These are phyloP conservation scores for Phaedon cochleariae DNA, from an alignment of 2,888 invertebrate genomes.

Conservation along the genomic window DNA sequence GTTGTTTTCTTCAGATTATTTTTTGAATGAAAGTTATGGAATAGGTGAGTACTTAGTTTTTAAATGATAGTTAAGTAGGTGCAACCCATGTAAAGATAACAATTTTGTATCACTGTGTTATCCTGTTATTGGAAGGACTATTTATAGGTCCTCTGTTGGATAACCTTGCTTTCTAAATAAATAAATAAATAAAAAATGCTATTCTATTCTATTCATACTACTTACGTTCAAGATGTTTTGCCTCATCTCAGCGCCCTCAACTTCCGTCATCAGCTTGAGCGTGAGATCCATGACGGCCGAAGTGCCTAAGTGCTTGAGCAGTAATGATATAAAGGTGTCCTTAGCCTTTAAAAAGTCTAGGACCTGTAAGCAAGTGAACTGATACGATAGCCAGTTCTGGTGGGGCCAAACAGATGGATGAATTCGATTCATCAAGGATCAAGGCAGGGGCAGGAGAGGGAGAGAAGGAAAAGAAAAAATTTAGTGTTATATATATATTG, in stretches of 20 bases:
- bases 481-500: constrained; percentile 44
- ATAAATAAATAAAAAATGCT: background rate
- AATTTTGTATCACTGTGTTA: too few relatives aligned
- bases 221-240: constrained; percentile 76
- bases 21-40: too few relatives aligned
- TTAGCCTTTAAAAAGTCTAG: constrained; percentile 90
- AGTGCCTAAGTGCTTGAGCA: constrained; percentile 90
- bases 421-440: constrained; percentile 38
- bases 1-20: too few relatives aligned
- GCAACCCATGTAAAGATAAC: too few relatives aligned
- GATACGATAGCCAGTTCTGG: constrained; percentile 92
- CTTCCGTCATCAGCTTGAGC: constrained; percentile 83
- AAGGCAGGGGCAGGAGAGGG: constrained; percentile 28
- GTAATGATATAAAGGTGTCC: constrained; percentile 85
- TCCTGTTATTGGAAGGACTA: too few relatives aligned
- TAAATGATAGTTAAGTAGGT: too few relatives aligned
- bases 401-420: constrained; percentile 40
- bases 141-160: too few relatives aligned
- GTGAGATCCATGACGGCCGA: constrained; percentile 95
- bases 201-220: constrained; percentile 28
- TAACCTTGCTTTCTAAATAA: too few relatives aligned
- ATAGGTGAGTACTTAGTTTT: too few relatives aligned
- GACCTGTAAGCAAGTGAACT: constrained; percentile 90
- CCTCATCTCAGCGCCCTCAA: constrained; percentile 78
- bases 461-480: constrained; percentile 44